Conservation (phyloP, 1,140 invertebrate species). For the Coenobita brevimanus region DNA sequence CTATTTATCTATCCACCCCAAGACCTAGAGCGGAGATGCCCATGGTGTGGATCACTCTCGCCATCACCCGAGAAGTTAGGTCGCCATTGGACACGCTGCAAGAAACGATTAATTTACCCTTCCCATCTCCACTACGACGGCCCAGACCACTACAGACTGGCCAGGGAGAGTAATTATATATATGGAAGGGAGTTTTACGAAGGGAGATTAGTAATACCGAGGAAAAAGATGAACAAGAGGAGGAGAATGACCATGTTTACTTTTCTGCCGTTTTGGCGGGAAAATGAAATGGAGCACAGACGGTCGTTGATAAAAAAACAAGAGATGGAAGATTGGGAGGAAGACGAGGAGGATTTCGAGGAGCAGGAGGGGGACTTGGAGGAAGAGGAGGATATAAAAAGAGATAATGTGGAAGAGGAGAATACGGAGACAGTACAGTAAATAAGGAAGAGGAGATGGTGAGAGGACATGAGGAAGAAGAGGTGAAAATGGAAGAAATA, state of each 20-base stretch:
- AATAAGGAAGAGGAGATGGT: not conserved
- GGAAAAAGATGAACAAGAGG: not conserved
- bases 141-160: no score
- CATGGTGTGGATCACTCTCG: no score
- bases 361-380: not conserved
- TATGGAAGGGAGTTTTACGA: not conserved
- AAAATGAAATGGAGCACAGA: no score
- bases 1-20: no score
- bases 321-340: not conserved
- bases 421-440: not conserved
- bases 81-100: no score
- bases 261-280: no score
- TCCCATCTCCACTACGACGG: no score
- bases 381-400: not conserved
- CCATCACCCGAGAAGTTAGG: no score
- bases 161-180: no score
- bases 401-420: not conserved
- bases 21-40: no score
- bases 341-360: not conserved
- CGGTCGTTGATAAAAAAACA: not conserved
- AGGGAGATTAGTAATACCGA: not conserved
- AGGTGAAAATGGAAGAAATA: not conserved
- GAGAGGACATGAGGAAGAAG: not conserved
- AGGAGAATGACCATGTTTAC: no score
- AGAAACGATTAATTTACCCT: no score